A percentile compares a stretch with the other conserved stretches of the same genome.
phyloP scores from a whole-genome alignment of 1,140 invertebrate species.

The Hormaphis cornu region DNA sequence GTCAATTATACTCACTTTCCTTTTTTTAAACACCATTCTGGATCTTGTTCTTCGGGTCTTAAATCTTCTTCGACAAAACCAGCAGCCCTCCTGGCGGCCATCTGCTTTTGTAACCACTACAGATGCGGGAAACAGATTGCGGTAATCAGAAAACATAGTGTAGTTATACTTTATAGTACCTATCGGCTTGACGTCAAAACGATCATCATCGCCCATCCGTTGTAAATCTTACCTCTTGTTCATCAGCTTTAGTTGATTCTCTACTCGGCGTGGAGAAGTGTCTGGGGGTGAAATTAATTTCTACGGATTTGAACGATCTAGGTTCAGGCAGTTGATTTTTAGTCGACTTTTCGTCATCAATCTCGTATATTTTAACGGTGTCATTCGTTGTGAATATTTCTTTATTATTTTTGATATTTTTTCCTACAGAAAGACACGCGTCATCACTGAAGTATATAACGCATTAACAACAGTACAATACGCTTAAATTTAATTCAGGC shows the following conservation, averaged over 20 bases:
- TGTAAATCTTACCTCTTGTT: constrained; percentile 61
- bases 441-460: not conserved
- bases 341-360: constrained; percentile 14
- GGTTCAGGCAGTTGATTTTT: constrained; percentile 46
- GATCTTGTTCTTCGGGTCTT: constrained; percentile 70
- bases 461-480: not conserved
- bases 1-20: constrained; percentile 53
- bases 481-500: not conserved
- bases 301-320: constrained; percentile 51
- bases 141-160: not conserved
- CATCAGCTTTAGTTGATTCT: constrained; percentile 62
- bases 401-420: constrained; percentile 41
- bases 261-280: constrained; percentile 71
- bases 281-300: constrained; percentile 63
- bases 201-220: not conserved
- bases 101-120: constrained; percentile 70
- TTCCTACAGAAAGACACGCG: not conserved
- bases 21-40: constrained; percentile 70
- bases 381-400: constrained; percentile 35
- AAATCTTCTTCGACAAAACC: constrained; percentile 68
- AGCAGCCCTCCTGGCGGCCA: constrained; percentile 56
- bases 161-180: not conserved
- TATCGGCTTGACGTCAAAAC: not conserved
- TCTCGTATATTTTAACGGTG: constrained; percentile 33
- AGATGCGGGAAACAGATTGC: not conserved